Evolutionary conservation across 2,888 invertebrate genomes (phyloP).

Genomic region (Capitulum mitella): DNA sequence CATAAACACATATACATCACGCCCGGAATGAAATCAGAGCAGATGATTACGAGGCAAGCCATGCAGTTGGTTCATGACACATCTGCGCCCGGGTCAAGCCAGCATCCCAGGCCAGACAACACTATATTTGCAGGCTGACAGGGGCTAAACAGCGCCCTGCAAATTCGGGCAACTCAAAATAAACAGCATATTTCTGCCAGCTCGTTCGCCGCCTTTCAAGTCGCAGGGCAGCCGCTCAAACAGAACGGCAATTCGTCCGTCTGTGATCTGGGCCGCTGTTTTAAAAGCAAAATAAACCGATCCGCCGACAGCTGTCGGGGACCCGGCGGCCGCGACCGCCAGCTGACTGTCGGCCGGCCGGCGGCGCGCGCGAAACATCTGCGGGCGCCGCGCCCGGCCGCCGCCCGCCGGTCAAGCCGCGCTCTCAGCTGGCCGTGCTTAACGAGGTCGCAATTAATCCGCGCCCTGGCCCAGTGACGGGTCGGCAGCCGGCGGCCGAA

Average conservation of each 20-base stretch:
- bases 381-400: neutral
- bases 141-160: neutral
- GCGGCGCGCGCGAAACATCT: neutral
- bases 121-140: slow-evolving; percentile 2
- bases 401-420: neutral
- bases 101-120: neutral
- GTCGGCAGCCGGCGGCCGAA: neutral
- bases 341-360: neutral
- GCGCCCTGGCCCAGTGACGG: neutral
- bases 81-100: neutral
- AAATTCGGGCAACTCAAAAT: slow-evolving; percentile 3
- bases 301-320: neutral
- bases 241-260: neutral
- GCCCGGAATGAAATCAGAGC: neutral
- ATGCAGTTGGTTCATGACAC: neutral
- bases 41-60: neutral
- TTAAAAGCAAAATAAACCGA: slow-evolving; percentile 20
- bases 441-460: neutral
- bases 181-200: neutral
- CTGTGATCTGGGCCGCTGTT: slow-evolving; percentile 22
- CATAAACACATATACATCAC: neutral
- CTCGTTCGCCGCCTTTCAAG: slow-evolving; percentile 6
- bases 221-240: neutral
- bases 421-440: neutral
- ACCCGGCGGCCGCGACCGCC: neutral